These are phyloP conservation scores for Myzus persicae DNA, from an alignment of 1,140 invertebrate genomes.

Conservation along the genomic window DNA sequence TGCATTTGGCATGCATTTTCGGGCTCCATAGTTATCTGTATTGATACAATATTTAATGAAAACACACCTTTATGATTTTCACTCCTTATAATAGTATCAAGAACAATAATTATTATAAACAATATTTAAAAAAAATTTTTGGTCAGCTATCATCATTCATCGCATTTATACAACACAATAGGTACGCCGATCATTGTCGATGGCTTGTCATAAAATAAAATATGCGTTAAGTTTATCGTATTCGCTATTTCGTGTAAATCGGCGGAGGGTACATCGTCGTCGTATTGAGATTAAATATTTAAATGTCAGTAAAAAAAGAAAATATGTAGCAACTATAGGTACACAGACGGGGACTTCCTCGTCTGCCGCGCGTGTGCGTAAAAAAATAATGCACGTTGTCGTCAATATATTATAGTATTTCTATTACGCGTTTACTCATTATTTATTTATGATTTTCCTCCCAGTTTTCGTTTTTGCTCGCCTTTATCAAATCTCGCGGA, in stretches of 20 bases:
- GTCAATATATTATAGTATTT: conserved; percentile 20
- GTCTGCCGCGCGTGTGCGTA: not conserved
- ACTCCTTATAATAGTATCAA: no score
- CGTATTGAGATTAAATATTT: not conserved
- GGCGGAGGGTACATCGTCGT: not conserved
- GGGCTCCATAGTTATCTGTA: no score
- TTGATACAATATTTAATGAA: no score
- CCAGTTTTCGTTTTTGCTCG: not conserved
- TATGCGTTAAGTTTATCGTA: not conserved
- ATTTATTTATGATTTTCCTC: not conserved
- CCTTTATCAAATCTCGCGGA: not conserved
- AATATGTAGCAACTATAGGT: not conserved
- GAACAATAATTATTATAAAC: no score
- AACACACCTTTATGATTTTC: no score
- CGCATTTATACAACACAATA: no score
- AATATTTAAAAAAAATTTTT: no score
- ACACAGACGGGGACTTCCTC: not conserved
- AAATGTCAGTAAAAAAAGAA: not conserved
- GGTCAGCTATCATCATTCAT: no score
- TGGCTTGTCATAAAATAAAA: no score
- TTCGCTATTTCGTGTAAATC: not conserved
- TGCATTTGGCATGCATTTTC: no score
- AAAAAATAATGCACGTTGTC: not conserved
- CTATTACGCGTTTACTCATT: not conserved
- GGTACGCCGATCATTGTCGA: no score